These are phyloP conservation scores for Hestina assimilis DNA, from an alignment of 1,140 invertebrate genomes.

Conservation along the genomic window DNA sequence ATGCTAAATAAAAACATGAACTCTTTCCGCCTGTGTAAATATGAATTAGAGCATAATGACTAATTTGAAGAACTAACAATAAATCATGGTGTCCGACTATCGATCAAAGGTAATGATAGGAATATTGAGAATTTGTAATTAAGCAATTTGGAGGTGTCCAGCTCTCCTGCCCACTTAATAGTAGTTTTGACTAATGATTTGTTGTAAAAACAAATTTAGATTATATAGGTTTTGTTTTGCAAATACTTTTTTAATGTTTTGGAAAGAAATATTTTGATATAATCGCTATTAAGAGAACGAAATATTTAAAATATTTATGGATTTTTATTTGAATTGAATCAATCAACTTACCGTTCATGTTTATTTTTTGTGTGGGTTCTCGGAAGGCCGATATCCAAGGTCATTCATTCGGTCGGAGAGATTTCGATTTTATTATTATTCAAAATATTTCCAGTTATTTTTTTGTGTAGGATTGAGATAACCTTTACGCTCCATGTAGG, in stretches of 20 bases:
- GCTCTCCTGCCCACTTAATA: constrained; percentile 20
- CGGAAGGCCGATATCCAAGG: constrained; percentile 58
- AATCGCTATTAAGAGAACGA: too few species aligned
- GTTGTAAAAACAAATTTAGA: neutral
- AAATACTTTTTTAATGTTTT: neutral
- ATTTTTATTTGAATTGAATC: constrained; percentile 5
- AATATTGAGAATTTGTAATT: constrained; percentile 23
- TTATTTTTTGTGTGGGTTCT: constrained; percentile 52
- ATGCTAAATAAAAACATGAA: neutral
- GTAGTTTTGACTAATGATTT: constrained; percentile 14
- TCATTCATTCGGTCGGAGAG: constrained; percentile 21
- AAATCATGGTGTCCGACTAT: constrained; percentile 27
- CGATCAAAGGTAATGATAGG: constrained; percentile 25
- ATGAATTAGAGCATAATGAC: neutral
- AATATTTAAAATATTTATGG: too few species aligned
- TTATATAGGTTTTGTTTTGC: neutral
- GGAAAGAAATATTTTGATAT: too few species aligned
- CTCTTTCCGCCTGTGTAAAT: neutral
- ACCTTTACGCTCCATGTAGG: constrained; percentile 17
- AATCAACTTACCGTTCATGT: constrained; percentile 19
- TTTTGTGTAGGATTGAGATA: constrained; percentile 15
- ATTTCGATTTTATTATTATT: constrained; percentile 15
- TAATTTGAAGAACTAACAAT: constrained; percentile 24
- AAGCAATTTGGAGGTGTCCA: constrained; percentile 31
- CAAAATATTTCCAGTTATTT: constrained; percentile 12